Conservation (phyloP, 2,113 vertebrate species). For the Amphiprion ocellaris region DNA sequence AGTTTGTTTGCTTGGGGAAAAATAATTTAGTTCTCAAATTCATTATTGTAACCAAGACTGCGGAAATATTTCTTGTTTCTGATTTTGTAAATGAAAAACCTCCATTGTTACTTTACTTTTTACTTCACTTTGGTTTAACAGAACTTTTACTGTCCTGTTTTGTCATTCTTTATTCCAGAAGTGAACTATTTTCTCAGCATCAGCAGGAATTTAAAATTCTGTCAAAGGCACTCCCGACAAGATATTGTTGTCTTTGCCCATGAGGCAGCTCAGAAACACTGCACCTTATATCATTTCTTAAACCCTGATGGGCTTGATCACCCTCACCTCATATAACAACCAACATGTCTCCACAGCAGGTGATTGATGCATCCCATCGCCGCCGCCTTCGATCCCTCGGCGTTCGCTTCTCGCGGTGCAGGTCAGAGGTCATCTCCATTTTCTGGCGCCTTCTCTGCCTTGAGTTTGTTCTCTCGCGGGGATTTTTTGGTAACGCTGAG, state of each 20-base stretch:
- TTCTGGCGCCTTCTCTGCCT: neutral
- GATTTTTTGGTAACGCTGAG: neutral
- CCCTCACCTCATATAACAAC: constrained; percentile 45
- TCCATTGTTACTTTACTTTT: neutral
- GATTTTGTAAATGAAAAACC: neutral
- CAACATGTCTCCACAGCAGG: constrained; percentile 31
- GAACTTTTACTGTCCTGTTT: neutral
- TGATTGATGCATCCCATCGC: constrained; percentile 59
- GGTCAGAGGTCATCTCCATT: constrained; percentile 57
- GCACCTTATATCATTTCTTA: constrained; percentile 32
- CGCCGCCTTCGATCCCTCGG: constrained; percentile 42
- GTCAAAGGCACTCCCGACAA: neutral
- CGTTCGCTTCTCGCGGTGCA: neutral
- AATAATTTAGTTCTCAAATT: too few relatives aligned
- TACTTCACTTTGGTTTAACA: neutral
- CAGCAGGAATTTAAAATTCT: constrained; percentile 25
- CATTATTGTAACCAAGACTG: too few relatives aligned
- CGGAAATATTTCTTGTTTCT: neutral
- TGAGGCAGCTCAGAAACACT: constrained; percentile 5
- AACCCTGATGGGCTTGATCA: constrained; percentile 46
- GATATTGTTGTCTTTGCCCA: constrained; percentile 12
- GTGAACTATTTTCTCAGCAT: neutral
- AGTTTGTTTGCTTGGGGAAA: too few relatives aligned
- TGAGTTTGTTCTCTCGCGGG: constrained; percentile 2
- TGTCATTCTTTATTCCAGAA: neutral